Percentiles rank a stretch among this genome's conserved stretches.
phyloP scores from a whole-genome alignment of 2,888 invertebrate species.

The Melolontha melolontha region DNA sequence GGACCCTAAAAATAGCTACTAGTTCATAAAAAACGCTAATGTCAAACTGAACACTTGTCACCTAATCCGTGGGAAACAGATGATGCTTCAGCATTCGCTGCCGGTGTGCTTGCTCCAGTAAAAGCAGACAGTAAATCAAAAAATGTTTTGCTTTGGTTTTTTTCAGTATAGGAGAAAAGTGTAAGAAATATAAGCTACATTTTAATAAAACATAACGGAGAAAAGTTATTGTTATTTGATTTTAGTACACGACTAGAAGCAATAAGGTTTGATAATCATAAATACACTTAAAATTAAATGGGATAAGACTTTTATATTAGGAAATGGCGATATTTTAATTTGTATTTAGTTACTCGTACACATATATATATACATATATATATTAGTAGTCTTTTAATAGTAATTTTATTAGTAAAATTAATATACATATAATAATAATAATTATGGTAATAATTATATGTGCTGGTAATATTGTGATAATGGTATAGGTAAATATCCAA shows the following conservation, averaged over 20 bases:
- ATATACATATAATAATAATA: no score
- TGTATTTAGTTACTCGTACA: no score
- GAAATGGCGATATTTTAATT: no score
- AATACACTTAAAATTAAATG: no score
- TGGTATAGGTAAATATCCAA: no score
- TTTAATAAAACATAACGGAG: background rate
- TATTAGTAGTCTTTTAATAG: no score
- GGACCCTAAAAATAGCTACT: conserved; percentile 27
- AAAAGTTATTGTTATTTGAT: conserved; percentile 1
- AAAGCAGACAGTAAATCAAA: conserved; percentile 28
- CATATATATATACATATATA: no score
- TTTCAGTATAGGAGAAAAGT: conserved; percentile 20
- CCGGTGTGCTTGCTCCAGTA: conserved; percentile 16
- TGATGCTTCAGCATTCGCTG: conserved; percentile 21
- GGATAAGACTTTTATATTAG: no score
- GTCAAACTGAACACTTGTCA: conserved; percentile 31
- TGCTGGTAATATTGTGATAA: no score
- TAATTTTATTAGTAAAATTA: no score
- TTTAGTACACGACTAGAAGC: background rate
- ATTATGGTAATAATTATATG: no score
- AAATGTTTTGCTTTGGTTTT: conserved; percentile 12
- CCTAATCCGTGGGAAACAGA: conserved; percentile 34
- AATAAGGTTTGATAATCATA: no score
- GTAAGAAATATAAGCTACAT: background rate
- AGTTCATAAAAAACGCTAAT: conserved; percentile 22